Conservation (phyloP, 2,797 vertebrate genomes). For the Pangasius sanitwongsei region DNA sequence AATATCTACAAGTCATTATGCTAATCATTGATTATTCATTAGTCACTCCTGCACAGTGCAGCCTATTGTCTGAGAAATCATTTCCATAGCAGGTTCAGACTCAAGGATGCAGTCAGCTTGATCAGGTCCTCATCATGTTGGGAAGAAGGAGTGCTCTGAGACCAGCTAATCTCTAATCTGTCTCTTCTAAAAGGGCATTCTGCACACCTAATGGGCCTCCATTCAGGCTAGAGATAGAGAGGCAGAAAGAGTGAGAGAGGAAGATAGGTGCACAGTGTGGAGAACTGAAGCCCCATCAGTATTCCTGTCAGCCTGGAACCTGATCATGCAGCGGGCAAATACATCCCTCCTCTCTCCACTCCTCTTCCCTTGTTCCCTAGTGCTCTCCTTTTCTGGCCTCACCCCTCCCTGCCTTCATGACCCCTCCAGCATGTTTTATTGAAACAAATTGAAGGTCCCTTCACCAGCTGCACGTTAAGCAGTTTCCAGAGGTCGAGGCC, state of each 20-base stretch:
- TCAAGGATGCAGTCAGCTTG: conserved; percentile 56
- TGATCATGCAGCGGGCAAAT: conserved; percentile 40
- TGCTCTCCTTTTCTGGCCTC: conserved; percentile 2
- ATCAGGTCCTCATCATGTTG: conserved; percentile 53
- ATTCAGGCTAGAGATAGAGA: conserved; percentile 45
- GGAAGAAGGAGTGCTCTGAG: conserved; percentile 42
- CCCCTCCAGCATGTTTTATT: conserved; percentile 63
- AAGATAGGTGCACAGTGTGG: conserved; percentile 30
- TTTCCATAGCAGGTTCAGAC: conserved; percentile 57
- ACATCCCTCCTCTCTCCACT: conserved; percentile 20
- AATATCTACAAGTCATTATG: conserved; percentile 15
- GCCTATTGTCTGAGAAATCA: conserved; percentile 47
- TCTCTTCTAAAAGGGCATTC: conserved; percentile 54
- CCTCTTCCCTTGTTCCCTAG: neutral
- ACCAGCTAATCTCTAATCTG: conserved; percentile 52
- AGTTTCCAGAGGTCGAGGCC: conserved; percentile 56
- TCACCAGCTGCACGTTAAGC: conserved; percentile 67
- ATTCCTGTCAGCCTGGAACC: conserved; percentile 72
- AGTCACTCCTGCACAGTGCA: conserved; percentile 1
- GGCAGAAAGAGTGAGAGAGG: conserved; percentile 26
- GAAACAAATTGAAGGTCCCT: conserved; percentile 69
- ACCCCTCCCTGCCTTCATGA: conserved; percentile 16
- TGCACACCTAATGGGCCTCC: conserved; percentile 58
- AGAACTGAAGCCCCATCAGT: conserved; percentile 63
- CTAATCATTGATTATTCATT: conserved; percentile 29